Conservation (phyloP, 2,113 vertebrate species). For the Aphyosemion australe region DNA sequence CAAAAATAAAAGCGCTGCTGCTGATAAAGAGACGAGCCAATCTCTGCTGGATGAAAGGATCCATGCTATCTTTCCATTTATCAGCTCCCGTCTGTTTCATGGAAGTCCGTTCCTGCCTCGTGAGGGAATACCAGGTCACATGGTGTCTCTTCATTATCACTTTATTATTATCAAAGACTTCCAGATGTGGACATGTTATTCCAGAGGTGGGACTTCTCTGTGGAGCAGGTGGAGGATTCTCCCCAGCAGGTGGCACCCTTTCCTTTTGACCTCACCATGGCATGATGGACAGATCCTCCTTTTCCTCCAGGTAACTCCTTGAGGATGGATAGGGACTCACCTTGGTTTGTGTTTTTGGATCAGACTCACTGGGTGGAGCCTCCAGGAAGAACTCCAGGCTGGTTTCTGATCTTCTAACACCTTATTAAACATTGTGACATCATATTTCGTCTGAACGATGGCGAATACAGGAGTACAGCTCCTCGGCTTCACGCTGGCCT, state of each 20-base stretch:
- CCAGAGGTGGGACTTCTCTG: too few relatives aligned
- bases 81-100: too few relatives aligned
- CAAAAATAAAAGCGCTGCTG: background rate
- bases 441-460: conserved; percentile 64
- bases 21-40: background rate
- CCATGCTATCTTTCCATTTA: too few relatives aligned
- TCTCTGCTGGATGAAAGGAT: too few relatives aligned
- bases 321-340: conserved; percentile 39
- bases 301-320: conserved; percentile 31
- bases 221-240: background rate
- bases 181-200: too few relatives aligned
- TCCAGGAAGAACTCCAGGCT: conserved; percentile 9
- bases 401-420: background rate
- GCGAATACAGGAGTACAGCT: conserved; percentile 90
- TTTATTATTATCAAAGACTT: too few relatives aligned
- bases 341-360: background rate
- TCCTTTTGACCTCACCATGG: background rate
- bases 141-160: too few relatives aligned
- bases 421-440: background rate
- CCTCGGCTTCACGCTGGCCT: conserved; percentile 87
- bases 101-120: too few relatives aligned
- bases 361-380: conserved; percentile 1
- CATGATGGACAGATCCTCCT: conserved; percentile 43
- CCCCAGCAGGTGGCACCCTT: conserved; percentile 51
- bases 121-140: too few relatives aligned